Evolutionary conservation across 2,888 invertebrate species (phyloP).

Genomic region (Xiphydria camelus): DNA sequence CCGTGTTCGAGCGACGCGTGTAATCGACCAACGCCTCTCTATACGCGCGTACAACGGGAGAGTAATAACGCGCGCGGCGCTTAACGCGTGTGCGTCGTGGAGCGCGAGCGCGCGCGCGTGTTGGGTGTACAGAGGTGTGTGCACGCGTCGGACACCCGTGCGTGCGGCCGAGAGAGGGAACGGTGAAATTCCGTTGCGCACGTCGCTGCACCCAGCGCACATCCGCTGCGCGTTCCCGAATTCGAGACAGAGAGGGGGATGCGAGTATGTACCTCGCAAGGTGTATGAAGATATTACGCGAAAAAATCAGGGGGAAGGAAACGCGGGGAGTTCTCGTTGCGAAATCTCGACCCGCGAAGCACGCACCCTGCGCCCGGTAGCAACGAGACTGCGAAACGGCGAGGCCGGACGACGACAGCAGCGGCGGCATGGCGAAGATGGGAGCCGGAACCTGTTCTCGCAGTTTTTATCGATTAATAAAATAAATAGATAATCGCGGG

Average conservation of each 20-base stretch:
- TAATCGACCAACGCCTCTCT: too few species aligned
- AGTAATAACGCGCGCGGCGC: too few species aligned
- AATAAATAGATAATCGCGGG: constrained; percentile 50
- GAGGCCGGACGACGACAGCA: background rate
- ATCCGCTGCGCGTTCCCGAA: background rate
- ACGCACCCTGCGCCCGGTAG: too few species aligned
- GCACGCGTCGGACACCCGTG: background rate
- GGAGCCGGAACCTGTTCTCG: constrained; percentile 47
- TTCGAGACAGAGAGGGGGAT: constrained; percentile 1
- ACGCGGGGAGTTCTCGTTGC: too few species aligned
- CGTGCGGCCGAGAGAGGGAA: constrained; percentile 1
- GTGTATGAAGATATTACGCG: too few species aligned
- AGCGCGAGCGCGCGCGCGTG: too few species aligned
- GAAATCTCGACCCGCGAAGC: too few species aligned
- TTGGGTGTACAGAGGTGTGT: too few species aligned
- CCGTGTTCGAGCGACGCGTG: too few species aligned
- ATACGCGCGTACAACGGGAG: too few species aligned
- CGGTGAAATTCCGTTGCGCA: background rate
- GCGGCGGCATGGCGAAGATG: background rate
- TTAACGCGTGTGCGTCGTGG: too few species aligned
- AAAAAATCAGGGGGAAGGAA: too few species aligned
- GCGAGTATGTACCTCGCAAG: constrained; percentile 2
- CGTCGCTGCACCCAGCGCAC: background rate
- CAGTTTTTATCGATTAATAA: constrained; percentile 50
- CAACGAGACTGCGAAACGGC: constrained; percentile 20